Percentiles rank a stretch among this genome's conserved stretches.
These are phyloP conservation scores for Eretmocerus hayati DNA, from an alignment of 2,888 invertebrate genomes.

Conservation along the genomic window DNA sequence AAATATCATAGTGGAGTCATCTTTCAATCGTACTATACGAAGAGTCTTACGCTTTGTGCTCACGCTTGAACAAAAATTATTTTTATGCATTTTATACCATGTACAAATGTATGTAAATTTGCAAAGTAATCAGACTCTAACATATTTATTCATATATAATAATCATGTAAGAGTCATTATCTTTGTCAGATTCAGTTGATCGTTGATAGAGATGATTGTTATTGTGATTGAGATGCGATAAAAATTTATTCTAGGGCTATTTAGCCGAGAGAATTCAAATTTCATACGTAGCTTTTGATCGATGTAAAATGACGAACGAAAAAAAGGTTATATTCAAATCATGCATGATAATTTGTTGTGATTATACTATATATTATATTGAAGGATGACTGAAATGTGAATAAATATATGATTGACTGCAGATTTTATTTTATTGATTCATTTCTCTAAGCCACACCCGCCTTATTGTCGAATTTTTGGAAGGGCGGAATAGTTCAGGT, in stretches of 20 bases:
- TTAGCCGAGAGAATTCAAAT: too few species aligned
- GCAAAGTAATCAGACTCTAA: slow-evolving; percentile 8
- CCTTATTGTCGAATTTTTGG: too few species aligned
- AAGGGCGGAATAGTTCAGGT: too few species aligned
- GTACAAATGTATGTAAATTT: slow-evolving; percentile 24
- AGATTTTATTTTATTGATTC: too few species aligned
- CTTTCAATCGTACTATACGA: background rate
- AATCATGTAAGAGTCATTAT: slow-evolving; percentile 8
- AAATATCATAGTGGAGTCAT: too few species aligned
- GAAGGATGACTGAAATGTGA: slow-evolving; percentile 19
- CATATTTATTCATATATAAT: slow-evolving; percentile 9
- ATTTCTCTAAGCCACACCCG: background rate
- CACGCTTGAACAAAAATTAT: slow-evolving; percentile 21
- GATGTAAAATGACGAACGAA: too few species aligned
- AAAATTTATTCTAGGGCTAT: too few species aligned
- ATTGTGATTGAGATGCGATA: slow-evolving; percentile 11
- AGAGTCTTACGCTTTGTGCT: slow-evolving; percentile 8
- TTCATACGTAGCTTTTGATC: too few species aligned
- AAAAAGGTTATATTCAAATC: slow-evolving; percentile 14
- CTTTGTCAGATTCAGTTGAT: slow-evolving; percentile 10
- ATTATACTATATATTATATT: slow-evolving; percentile 22
- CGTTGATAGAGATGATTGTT: slow-evolving; percentile 11
- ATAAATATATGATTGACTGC: slow-evolving; percentile 20
- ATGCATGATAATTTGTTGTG: slow-evolving; percentile 21
- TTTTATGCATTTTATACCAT: slow-evolving; percentile 24